Evolutionary conservation across 1,140 invertebrate species (phyloP).

Genomic region (Asobara japonica): DNA sequence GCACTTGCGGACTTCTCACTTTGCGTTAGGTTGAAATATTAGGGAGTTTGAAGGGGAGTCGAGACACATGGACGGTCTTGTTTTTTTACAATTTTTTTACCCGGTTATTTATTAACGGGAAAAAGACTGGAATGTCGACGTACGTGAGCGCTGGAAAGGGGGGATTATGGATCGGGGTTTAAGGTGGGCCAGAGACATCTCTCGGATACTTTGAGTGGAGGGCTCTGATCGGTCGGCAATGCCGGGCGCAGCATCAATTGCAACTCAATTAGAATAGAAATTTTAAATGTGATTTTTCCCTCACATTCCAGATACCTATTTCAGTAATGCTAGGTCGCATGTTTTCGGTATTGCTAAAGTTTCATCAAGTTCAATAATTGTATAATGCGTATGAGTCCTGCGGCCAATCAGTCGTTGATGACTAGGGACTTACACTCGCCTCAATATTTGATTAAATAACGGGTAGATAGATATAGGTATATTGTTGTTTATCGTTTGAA

Average conservation of each 20-base stretch:
- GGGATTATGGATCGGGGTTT: background rate
- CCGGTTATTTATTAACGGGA: background rate
- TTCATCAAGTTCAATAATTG: too few relatives aligned
- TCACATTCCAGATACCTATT: too few relatives aligned
- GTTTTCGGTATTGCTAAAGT: too few relatives aligned
- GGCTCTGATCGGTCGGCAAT: background rate
- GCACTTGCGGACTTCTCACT: background rate
- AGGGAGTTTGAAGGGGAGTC: background rate
- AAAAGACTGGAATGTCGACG: slow-evolving; percentile 9
- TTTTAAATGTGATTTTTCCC: too few relatives aligned
- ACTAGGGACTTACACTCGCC: too few relatives aligned
- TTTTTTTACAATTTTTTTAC: background rate
- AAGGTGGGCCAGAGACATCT: background rate
- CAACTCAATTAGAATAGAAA: too few relatives aligned
- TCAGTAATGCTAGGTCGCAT: too few relatives aligned
- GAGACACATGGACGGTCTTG: background rate
- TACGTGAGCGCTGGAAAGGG: background rate
- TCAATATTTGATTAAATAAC: too few relatives aligned
- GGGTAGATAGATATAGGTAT: too few relatives aligned
- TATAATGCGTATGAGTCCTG: too few relatives aligned
- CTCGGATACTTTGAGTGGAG: background rate
- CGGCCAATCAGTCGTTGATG: too few relatives aligned
- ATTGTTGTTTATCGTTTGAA: too few relatives aligned
- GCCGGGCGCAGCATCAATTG: background rate
- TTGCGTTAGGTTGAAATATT: background rate